A percentile compares a stretch with the other conserved stretches of the same genome.
Conservation (phyloP, 2,797 vertebrate genomes). For the Lithobates pipiens region DNA sequence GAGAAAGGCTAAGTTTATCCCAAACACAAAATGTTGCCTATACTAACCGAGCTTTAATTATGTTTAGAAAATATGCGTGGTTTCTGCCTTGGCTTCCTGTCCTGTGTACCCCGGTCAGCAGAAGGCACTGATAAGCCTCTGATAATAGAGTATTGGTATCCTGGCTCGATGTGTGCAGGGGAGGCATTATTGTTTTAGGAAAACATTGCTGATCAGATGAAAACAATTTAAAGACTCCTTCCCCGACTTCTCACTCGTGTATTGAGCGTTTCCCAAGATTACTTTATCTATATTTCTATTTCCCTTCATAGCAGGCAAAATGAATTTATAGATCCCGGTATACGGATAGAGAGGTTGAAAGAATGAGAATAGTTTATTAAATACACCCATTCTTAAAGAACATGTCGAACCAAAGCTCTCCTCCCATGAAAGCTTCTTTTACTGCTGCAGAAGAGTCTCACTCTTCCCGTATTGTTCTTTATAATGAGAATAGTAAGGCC, state of each 20-base stretch:
- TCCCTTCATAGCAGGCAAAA: neutral
- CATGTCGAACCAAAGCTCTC: no score
- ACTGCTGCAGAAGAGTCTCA: no score
- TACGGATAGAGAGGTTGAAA: no score
- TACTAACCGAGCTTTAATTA: neutral
- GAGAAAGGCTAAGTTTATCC: conserved; percentile 16
- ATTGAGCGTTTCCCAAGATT: neutral
- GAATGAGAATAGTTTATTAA: no score
- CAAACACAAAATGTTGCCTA: neutral
- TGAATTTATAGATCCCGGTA: neutral
- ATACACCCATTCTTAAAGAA: no score
- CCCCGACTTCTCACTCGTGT: neutral
- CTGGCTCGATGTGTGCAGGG: neutral
- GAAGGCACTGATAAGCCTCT: neutral
- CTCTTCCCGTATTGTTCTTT: no score
- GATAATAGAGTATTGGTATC: neutral
- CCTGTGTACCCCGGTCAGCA: neutral
- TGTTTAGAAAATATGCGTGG: conserved; percentile 15
- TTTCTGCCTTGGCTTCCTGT: conserved; percentile 32
- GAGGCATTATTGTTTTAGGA: neutral
- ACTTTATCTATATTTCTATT: neutral
- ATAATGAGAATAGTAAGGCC: no score
- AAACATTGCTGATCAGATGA: neutral
- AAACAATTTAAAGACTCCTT: neutral
- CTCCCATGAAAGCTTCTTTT: no score